These are phyloP conservation scores for Camelus bactrianus DNA, from an alignment of 2,113 vertebrate genomes.

Conservation along the genomic window DNA sequence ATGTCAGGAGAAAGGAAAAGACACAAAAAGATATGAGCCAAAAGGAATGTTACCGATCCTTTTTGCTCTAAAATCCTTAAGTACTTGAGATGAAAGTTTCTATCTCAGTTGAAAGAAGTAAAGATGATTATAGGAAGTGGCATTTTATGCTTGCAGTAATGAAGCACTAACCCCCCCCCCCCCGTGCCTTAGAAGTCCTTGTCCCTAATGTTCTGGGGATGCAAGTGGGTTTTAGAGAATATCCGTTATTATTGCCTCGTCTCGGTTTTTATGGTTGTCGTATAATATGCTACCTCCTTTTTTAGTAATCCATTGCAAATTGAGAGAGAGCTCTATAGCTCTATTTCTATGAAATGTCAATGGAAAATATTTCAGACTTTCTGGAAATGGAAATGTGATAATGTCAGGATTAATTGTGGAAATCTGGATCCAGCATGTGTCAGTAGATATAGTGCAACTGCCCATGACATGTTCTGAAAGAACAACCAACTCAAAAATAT, in stretches of 20 bases:
- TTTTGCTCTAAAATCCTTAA: constrained; percentile 42
- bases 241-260: neutral
- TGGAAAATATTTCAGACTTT: constrained; percentile 65
- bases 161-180: neutral
- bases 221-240: neutral
- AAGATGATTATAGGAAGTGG: constrained; percentile 21
- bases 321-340: constrained; percentile 38
- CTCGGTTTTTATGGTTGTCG: constrained; percentile 28
- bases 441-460: neutral
- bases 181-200: neutral
- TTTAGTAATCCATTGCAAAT: constrained; percentile 54
- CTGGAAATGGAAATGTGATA: constrained; percentile 50
- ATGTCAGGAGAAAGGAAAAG: constrained; percentile 5
- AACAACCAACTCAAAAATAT: neutral
- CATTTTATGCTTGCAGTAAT: neutral
- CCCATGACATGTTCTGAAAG: constrained; percentile 11
- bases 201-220: neutral
- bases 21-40: neutral
- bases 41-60: constrained; percentile 19
- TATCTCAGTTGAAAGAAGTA: constrained; percentile 30
- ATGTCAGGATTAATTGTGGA: constrained; percentile 48
- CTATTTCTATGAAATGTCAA: constrained; percentile 59
- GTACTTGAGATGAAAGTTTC: constrained; percentile 2
- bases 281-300: constrained; percentile 38
- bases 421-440: constrained; percentile 18